Conservation (phyloP, 2,888 invertebrate species). For the Sinodicranocentrus sp. region DNA sequence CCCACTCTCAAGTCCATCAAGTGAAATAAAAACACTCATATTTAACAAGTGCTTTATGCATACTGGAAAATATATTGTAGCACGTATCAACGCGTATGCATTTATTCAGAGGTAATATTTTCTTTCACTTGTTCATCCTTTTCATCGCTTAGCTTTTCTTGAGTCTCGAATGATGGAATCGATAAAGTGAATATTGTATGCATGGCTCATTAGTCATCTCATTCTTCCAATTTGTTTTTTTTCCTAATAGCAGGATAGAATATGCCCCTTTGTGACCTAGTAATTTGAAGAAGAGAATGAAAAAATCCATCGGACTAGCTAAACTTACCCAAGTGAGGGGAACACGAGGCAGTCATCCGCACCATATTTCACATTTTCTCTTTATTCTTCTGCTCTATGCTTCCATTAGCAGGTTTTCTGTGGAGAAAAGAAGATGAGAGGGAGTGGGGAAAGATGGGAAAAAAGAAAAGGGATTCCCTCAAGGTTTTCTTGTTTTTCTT, state of each 20-base stretch:
- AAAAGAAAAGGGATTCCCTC: neutral
- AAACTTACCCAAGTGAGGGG: neutral
- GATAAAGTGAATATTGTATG: conserved; percentile 12
- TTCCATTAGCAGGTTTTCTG: conserved; percentile 35
- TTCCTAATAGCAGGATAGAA: neutral
- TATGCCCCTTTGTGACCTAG: conserved; percentile 12
- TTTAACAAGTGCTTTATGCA: conserved; percentile 17
- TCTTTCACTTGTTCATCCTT: neutral
- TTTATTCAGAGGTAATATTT: conserved; percentile 11
- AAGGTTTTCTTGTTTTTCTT: neutral
- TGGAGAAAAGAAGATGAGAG: conserved; percentile 8
- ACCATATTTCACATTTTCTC: neutral
- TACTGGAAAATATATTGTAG: neutral
- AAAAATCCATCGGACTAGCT: conserved; percentile 1
- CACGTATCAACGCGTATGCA: neutral
- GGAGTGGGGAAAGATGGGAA: neutral
- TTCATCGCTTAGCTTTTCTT: no score
- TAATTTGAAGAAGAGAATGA: neutral
- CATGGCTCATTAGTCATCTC: conserved; percentile 24
- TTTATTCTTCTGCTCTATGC: conserved; percentile 21
- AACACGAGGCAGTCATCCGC: neutral
- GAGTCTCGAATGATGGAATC: no score
- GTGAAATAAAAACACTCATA: conserved; percentile 16
- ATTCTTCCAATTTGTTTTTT: conserved; percentile 8
- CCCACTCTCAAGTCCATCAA: conserved; percentile 1